phyloP scores from a whole-genome alignment of 2,113 vertebrate species.

The Arizona elegans region DNA sequence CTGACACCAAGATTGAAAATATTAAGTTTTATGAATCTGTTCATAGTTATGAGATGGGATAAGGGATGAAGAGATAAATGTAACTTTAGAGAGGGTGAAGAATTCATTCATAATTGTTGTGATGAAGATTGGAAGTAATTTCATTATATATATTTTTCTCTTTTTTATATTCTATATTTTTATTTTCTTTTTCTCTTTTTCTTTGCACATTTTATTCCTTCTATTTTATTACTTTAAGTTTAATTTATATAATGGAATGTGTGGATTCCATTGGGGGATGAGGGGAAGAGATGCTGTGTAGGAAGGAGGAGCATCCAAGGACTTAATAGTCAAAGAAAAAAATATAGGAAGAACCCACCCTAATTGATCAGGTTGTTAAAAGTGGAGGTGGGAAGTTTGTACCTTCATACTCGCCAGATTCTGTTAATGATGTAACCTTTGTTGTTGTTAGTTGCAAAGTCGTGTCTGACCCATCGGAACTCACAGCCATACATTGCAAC shows the following conservation, averaged over 20 bases:
- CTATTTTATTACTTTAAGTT: not conserved
- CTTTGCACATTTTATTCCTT: not conserved
- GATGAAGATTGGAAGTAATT: not conserved
- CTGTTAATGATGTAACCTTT: not conserved
- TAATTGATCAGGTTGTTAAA: not conserved
- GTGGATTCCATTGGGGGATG: not conserved
- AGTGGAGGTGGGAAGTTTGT: not conserved
- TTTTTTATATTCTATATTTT: not conserved
- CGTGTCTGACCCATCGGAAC: too few relatives aligned
- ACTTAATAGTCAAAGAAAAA: not conserved
- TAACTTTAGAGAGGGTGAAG: not conserved
- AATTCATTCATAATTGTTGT: not conserved
- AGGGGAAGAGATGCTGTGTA: not conserved
- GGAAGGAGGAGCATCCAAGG: not conserved
- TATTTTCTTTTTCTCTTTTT: not conserved
- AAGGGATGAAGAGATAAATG: not conserved
- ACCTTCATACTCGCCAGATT: not conserved
- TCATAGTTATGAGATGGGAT: not conserved
- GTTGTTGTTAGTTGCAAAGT: too few relatives aligned
- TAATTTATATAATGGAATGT: not conserved
- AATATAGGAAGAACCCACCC: not conserved
- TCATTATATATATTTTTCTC: not conserved
- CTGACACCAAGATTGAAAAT: not conserved
- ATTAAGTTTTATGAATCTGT: not conserved
- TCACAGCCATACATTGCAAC: too few relatives aligned